Percentiles rank a stretch among this genome's conserved stretches.
Conservation (phyloP, 1,140 invertebrate species). For the Eurosta solidaginis region DNA sequence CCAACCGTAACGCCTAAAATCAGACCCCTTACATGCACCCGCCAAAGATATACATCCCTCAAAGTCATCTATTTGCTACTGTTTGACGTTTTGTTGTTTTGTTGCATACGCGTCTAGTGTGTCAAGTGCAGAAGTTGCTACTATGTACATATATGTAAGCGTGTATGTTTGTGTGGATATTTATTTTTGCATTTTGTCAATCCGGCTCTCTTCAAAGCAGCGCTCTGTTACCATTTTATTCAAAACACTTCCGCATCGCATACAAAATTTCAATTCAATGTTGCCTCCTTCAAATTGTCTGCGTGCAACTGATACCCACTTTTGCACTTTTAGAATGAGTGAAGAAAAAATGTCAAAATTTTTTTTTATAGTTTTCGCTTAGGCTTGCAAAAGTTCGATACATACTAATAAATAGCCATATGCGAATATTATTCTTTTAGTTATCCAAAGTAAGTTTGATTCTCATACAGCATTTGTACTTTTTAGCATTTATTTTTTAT, state of each 20-base stretch:
- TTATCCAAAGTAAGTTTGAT: too few relatives aligned
- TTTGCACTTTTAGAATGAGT: neutral
- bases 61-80: neutral
- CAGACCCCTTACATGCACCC: neutral
- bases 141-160: neutral
- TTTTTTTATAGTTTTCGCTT: neutral
- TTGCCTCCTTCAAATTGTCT: neutral
- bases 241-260: neutral
- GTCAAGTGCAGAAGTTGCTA: conserved; percentile 22
- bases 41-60: neutral
- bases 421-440: neutral
- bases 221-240: neutral
- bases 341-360: neutral
- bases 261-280: neutral
- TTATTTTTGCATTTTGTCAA: too few relatives aligned
- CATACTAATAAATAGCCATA: neutral
- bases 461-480: too few relatives aligned
- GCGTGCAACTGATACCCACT: conserved; percentile 14
- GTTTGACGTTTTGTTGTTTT: neutral
- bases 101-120: neutral
- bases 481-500: too few relatives aligned
- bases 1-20: neutral
- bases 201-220: neutral
- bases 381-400: neutral
- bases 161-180: too few relatives aligned